A percentile compares a stretch with the other conserved stretches of the same genome.
Conservation (phyloP, 1,140 invertebrate genomes). For the Sinonovacula constricta region DNA sequence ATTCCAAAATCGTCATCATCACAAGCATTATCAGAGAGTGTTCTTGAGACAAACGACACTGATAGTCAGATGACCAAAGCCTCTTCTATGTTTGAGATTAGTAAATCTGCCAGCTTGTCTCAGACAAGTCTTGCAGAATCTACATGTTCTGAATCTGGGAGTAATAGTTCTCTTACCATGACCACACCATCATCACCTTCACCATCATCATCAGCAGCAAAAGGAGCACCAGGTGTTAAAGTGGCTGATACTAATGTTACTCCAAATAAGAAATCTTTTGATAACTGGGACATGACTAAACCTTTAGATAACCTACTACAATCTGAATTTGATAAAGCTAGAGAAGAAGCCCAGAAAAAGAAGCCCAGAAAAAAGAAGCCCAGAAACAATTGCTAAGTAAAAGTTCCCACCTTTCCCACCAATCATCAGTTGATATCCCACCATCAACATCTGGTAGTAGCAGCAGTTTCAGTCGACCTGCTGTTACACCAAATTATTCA, state of each 20-base stretch:
- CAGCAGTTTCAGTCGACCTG: background rate
- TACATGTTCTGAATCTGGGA: slow-evolving; percentile 10
- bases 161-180: slow-evolving; percentile 5
- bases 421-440: background rate
- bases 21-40: background rate
- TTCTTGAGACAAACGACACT: background rate
- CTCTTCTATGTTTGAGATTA: slow-evolving; percentile 49
- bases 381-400: too few species aligned
- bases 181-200: background rate
- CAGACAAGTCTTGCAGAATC: slow-evolving; percentile 8
- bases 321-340: slow-evolving; percentile 50
- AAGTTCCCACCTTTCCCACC: background rate
- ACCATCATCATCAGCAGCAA: background rate
- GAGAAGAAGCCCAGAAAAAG: slow-evolving; percentile 28
- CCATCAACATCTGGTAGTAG: background rate
- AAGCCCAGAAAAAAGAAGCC: too few species aligned
- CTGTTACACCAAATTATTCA: slow-evolving; percentile 23
- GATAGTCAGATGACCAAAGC: slow-evolving; percentile 25
- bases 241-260: too few species aligned
- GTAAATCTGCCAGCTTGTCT: background rate
- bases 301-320: slow-evolving; percentile 48
- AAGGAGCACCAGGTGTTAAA: background rate
- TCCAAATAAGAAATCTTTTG: slow-evolving; percentile 48
- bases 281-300: slow-evolving; percentile 49
- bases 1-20: slow-evolving; percentile 41